A percentile compares a stretch with the other conserved stretches of the same genome.
These are phyloP conservation scores for Aspidiotus rigidus DNA, from an alignment of 2,888 invertebrate genomes.

Conservation along the genomic window DNA sequence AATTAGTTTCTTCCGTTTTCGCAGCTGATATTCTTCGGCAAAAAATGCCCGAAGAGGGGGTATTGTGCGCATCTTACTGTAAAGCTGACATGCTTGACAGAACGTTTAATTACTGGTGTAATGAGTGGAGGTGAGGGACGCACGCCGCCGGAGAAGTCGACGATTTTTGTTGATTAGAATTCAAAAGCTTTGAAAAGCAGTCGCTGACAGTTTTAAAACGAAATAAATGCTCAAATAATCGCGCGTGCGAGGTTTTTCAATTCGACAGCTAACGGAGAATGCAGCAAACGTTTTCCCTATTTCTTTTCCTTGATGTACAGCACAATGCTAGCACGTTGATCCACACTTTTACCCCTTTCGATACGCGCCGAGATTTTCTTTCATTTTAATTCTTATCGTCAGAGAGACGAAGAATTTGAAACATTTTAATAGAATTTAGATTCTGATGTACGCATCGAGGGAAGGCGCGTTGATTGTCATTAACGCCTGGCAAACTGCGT, in stretches of 20 bases:
- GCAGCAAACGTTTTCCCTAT: slow-evolving; percentile 23
- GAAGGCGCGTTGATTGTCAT: neutral
- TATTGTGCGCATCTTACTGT: slow-evolving; percentile 32
- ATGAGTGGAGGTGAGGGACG: slow-evolving; percentile 17
- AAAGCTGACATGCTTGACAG: slow-evolving; percentile 33
- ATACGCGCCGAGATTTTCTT: slow-evolving; percentile 17
- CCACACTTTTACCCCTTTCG: slow-evolving; percentile 30
- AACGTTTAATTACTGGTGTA: slow-evolving; percentile 32
- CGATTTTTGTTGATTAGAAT: slow-evolving; percentile 33
- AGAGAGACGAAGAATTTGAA: slow-evolving; percentile 25
- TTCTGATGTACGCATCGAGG: neutral
- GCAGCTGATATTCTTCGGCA: slow-evolving; percentile 29
- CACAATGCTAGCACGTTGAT: slow-evolving; percentile 19
- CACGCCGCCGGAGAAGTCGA: slow-evolving; percentile 16
- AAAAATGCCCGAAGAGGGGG: slow-evolving; percentile 5
- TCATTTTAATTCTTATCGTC: slow-evolving; percentile 31
- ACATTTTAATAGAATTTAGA: slow-evolving; percentile 33
- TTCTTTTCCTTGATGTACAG: slow-evolving; percentile 21
- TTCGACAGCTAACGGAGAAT: slow-evolving; percentile 24
- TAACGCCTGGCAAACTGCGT: slow-evolving; percentile 1
- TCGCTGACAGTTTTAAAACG: slow-evolving; percentile 26
- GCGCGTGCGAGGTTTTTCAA: slow-evolving; percentile 13
- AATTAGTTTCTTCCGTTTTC: slow-evolving; percentile 27
- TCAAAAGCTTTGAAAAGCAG: slow-evolving; percentile 32
- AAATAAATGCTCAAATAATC: slow-evolving; percentile 33